Evolutionary conservation across 2,888 invertebrate genomes (phyloP).

Genomic region (Rhamnusium bicolor): DNA sequence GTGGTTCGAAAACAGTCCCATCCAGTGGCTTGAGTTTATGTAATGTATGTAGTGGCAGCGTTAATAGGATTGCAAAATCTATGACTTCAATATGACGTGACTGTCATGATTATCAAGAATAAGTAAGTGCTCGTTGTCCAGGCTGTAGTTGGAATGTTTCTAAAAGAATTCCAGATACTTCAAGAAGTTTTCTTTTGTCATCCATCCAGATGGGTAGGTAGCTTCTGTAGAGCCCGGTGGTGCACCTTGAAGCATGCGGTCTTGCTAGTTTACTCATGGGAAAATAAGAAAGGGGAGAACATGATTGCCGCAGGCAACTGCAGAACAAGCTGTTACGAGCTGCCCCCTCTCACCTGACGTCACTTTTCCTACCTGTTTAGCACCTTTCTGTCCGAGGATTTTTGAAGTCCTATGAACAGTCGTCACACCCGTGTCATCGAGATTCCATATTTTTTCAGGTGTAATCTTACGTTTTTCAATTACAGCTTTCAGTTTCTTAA

Average conservation of each 20-base stretch:
- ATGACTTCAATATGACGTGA: conserved; percentile 39
- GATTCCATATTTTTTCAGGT: conserved; percentile 36
- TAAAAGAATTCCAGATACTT: conserved; percentile 58
- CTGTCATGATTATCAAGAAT: conserved; percentile 43
- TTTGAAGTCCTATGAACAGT: conserved; percentile 35
- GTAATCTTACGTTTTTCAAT: conserved; percentile 37
- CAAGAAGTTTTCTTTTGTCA: conserved; percentile 47
- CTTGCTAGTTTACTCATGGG: conserved; percentile 33
- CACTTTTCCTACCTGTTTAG: conserved; percentile 37
- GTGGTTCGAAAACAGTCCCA: conserved; percentile 58
- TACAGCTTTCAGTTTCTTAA: conserved; percentile 19
- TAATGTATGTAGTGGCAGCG: conserved; percentile 54
- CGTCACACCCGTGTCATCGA: conserved; percentile 35
- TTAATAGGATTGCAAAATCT: conserved; percentile 51
- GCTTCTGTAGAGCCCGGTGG: conserved; percentile 25
- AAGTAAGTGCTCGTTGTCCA: conserved; percentile 25
- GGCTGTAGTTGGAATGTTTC: conserved; percentile 41
- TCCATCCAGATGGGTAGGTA: conserved; percentile 28
- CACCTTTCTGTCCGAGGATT: conserved; percentile 15
- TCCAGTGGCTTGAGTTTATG: conserved; percentile 50
- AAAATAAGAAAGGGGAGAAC: conserved; percentile 37
- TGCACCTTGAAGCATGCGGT: conserved; percentile 26
- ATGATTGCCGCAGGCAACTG: conserved; percentile 30
- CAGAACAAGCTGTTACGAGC: conserved; percentile 30
- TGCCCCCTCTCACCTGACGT: conserved; percentile 40